phyloP scores from a whole-genome alignment of 2,888 invertebrate genomes.

The Drosophila trichaetosa region DNA sequence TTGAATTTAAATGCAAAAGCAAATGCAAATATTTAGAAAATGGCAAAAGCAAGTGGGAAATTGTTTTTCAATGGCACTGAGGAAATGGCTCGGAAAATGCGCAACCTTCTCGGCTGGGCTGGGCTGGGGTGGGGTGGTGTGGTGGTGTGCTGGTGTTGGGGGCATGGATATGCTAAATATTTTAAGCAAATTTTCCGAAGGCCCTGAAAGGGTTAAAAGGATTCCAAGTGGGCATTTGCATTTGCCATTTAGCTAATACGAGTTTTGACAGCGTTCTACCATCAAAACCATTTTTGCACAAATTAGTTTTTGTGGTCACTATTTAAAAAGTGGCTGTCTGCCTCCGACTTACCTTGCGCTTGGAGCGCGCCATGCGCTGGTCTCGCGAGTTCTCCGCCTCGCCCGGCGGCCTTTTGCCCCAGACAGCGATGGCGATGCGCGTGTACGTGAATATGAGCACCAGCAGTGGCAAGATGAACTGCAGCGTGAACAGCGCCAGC shows the following conservation, averaged over 20 bases:
- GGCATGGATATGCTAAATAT: conserved; percentile 11
- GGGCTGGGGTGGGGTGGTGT: too few species aligned
- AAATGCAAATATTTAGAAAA: conserved; percentile 43
- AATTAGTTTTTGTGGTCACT: conserved; percentile 79
- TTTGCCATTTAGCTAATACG: conserved; percentile 45
- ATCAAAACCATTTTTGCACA: conserved; percentile 43
- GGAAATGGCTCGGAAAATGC: conserved; percentile 43
- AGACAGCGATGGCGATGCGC: conserved; percentile 93
- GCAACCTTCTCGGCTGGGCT: background rate
- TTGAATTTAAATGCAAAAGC: conserved; percentile 30
- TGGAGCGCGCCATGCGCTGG: conserved; percentile 92
- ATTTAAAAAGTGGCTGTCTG: conserved; percentile 8
- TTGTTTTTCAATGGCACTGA: conserved; percentile 21
- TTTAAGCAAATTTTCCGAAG: conserved; percentile 9
- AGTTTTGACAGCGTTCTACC: conserved; percentile 10
- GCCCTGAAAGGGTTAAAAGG: conserved; percentile 32
- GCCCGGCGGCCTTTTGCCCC: conserved; percentile 94
- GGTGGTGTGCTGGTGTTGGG: background rate
- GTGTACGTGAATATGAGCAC: conserved; percentile 94
- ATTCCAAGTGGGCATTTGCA: conserved; percentile 34
- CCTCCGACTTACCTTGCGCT: conserved; percentile 90
- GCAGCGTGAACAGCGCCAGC: conserved; percentile 91
- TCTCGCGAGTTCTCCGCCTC: conserved; percentile 94
- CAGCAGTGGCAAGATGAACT: conserved; percentile 92
- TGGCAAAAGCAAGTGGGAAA: conserved; percentile 5